Conservation (phyloP, 2,797 vertebrate genomes). For the Spinibarbus caldwelli region DNA sequence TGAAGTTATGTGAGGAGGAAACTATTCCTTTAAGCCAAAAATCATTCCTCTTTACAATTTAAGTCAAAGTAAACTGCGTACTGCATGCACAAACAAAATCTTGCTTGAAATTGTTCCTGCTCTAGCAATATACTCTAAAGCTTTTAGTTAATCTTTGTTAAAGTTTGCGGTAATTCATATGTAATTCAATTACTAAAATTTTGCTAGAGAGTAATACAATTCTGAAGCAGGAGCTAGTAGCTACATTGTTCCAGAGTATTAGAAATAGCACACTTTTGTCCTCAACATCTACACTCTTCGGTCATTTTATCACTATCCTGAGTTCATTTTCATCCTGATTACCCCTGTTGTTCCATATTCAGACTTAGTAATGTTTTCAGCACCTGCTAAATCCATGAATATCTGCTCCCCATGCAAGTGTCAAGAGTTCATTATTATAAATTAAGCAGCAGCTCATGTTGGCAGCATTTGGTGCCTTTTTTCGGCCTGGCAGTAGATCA, state of each 20-base stretch:
- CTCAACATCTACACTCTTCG: conserved; percentile 52
- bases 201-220: conserved; percentile 71
- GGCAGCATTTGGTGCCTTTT: conserved; percentile 61
- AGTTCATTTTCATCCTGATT: conserved; percentile 64
- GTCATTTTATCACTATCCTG: conserved; percentile 55
- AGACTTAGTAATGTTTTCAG: conserved; percentile 63
- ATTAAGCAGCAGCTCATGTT: conserved; percentile 67
- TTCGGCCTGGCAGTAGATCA: conserved; percentile 54
- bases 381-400: conserved; percentile 70
- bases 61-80: not conserved
- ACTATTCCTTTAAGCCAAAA: not conserved
- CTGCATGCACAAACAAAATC: not conserved
- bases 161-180: conserved; percentile 29
- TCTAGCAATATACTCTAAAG: not conserved
- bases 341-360: conserved; percentile 61
- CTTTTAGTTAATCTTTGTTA: not conserved
- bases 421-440: conserved; percentile 72
- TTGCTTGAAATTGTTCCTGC: not conserved
- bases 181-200: conserved; percentile 23
- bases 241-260: conserved; percentile 53
- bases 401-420: conserved; percentile 67
- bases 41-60: no score
- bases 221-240: conserved; percentile 52
- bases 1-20: not conserved
- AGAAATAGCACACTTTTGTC: conserved; percentile 56